A percentile compares a stretch with the other conserved stretches of the same genome.
These are phyloP conservation scores for Diglossa cyanea DNA, from an alignment of 2,797 vertebrate species.

Conservation along the genomic window DNA sequence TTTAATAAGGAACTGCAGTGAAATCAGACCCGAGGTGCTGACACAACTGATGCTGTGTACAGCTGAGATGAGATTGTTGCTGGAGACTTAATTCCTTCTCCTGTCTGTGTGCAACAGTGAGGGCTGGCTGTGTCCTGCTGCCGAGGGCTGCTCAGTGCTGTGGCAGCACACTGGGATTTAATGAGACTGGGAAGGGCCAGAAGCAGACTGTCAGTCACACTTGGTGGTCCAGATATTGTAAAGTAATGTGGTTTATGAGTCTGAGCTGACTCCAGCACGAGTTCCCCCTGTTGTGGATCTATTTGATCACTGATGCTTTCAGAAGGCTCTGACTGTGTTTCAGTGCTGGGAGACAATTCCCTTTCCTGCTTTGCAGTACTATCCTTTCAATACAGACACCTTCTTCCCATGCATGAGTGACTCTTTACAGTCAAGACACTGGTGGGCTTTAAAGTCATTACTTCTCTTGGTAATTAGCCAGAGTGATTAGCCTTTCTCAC, in stretches of 20 bases:
- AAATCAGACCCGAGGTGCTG: neutral
- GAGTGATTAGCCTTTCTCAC: neutral
- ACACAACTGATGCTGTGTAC: neutral
- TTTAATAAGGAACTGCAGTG: neutral
- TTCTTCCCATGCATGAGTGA: neutral
- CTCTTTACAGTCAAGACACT: neutral
- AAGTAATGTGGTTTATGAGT: neutral
- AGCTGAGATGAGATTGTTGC: neutral
- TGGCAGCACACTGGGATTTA: neutral
- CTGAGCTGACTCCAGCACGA: neutral
- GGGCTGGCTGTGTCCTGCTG: neutral
- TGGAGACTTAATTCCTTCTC: neutral
- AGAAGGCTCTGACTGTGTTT: neutral
- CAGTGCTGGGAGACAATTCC: neutral
- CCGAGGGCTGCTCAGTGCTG: fast-evolving
- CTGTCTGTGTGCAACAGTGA: neutral
- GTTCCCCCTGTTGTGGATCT: neutral
- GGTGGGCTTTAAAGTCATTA: neutral
- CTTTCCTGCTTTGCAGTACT: neutral
- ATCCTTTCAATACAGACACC: neutral
- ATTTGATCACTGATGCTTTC: neutral
- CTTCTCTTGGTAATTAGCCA: neutral
- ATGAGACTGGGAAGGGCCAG: neutral
- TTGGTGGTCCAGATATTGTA: neutral
- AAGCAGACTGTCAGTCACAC: neutral